A percentile compares a stretch with the other conserved stretches of the same genome.
Evolutionary conservation across 2,113 vertebrate species (phyloP).

Genomic region (Phaethornis superciliosus): DNA sequence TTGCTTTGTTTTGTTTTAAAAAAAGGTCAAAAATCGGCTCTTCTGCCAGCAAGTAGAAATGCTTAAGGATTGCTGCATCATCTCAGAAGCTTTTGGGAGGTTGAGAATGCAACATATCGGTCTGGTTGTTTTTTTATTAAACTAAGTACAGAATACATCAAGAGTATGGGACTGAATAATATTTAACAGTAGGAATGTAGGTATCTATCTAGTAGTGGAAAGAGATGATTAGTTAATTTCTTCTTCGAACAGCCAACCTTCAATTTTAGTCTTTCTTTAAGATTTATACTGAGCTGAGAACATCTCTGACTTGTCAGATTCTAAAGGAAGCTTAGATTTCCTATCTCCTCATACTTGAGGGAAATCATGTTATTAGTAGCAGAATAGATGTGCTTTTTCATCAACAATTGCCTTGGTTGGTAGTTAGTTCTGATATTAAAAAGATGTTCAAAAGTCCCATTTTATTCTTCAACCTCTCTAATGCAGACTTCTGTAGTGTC

Average conservation of each 20-base stretch:
- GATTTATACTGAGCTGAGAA: background rate
- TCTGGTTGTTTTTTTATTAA: background rate
- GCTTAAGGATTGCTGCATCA: background rate
- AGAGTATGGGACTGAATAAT: background rate
- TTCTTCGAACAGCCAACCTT: background rate
- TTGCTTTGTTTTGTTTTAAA: background rate
- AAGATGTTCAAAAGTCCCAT: background rate
- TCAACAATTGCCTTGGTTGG: background rate
- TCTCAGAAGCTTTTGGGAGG: background rate
- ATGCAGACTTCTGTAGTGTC: background rate
- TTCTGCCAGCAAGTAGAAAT: background rate
- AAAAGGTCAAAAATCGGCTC: background rate
- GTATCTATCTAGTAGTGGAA: background rate
- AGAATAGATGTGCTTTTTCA: background rate
- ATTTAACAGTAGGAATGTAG: background rate
- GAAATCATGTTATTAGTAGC: background rate
- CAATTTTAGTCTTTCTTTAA: background rate
- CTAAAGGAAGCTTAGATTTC: background rate
- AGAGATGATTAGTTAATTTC: background rate
- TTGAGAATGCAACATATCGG: background rate
- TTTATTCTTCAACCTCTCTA: background rate
- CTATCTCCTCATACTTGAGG: background rate
- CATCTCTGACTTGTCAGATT: background rate
- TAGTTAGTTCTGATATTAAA: background rate
- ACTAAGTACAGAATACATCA: background rate